These are phyloP conservation scores for Ptilodon capucinus DNA, from an alignment of 2,888 invertebrate genomes.

Conservation along the genomic window DNA sequence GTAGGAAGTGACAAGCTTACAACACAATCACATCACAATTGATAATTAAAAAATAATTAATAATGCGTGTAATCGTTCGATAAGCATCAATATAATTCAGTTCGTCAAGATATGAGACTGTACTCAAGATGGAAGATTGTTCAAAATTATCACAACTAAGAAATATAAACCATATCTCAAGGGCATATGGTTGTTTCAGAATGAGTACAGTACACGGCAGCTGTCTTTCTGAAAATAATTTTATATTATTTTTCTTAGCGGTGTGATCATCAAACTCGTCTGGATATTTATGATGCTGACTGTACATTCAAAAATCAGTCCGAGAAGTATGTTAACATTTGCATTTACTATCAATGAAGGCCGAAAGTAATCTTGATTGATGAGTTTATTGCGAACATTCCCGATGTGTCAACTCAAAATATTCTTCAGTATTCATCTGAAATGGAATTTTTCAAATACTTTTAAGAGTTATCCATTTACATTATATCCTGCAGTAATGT, in stretches of 20 bases:
- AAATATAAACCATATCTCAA: too few relatives aligned
- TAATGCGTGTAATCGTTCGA: constrained; percentile 14
- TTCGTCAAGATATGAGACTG: constrained; percentile 25
- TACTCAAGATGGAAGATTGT: constrained; percentile 23
- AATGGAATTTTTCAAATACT: too few relatives aligned
- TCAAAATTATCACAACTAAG: too few relatives aligned
- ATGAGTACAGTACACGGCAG: too few relatives aligned
- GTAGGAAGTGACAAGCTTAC: not conserved
- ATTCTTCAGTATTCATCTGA: constrained; percentile 34
- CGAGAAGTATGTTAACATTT: constrained; percentile 17
- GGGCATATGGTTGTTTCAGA: too few relatives aligned
- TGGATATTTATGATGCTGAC: too few relatives aligned
- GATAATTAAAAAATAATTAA: too few relatives aligned
- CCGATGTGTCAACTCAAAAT: constrained; percentile 35
- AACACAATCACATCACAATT: constrained; percentile 17
- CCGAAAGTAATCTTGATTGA: constrained; percentile 20
- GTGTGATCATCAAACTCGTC: too few relatives aligned
- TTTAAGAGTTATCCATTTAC: too few relatives aligned
- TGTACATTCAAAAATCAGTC: constrained; percentile 7
- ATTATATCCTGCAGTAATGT: too few relatives aligned
- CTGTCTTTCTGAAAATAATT: too few relatives aligned
- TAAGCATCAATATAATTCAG: not conserved
- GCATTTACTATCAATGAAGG: constrained; percentile 24
- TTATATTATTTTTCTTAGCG: too few relatives aligned
- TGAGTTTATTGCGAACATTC: constrained; percentile 34